These are phyloP conservation scores for Drosophila longiperda DNA, from an alignment of 2,888 invertebrate genomes.

Conservation along the genomic window DNA sequence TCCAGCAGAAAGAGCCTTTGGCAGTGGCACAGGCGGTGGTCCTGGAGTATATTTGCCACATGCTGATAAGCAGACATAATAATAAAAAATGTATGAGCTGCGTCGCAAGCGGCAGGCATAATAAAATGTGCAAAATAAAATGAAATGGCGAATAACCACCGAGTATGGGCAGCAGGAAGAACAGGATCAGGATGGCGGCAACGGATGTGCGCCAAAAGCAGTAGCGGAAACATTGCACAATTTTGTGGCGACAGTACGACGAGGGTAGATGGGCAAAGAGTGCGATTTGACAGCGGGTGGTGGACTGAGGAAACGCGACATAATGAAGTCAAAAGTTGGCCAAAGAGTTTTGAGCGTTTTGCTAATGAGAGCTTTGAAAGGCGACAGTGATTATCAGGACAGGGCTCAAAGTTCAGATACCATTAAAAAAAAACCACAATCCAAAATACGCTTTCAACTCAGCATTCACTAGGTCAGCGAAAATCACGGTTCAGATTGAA, in stretches of 20 bases:
- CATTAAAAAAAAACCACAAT: constrained; percentile 15
- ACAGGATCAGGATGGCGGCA: constrained; percentile 60
- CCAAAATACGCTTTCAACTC: constrained; percentile 26
- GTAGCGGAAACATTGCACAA: constrained; percentile 77
- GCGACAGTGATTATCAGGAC: constrained; percentile 67
- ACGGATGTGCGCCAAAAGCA: constrained; percentile 75
- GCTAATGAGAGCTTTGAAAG: constrained; percentile 74
- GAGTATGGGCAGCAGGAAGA: constrained; percentile 29
- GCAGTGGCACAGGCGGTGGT: constrained; percentile 43
- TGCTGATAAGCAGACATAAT: constrained; percentile 79
- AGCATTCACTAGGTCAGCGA: neutral
- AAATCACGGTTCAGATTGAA: neutral
- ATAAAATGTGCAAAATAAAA: constrained; percentile 79
- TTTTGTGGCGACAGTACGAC: constrained; percentile 70
- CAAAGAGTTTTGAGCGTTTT: constrained; percentile 74
- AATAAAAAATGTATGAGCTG: constrained; percentile 78
- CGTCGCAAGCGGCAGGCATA: constrained; percentile 70
- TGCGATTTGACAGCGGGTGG: constrained; percentile 13
- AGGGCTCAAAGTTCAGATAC: constrained; percentile 31
- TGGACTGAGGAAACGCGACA: constrained; percentile 57
- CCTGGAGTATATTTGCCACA: constrained; percentile 77
- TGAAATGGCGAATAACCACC: constrained; percentile 74
- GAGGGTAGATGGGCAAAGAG: constrained; percentile 6
- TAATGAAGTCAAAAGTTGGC: constrained; percentile 78
- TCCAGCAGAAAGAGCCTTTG: constrained; percentile 14